A percentile compares a stretch with the other conserved stretches of the same genome.
Conservation (phyloP, 2,888 invertebrate genomes). For the Drosophila fungiperda region DNA sequence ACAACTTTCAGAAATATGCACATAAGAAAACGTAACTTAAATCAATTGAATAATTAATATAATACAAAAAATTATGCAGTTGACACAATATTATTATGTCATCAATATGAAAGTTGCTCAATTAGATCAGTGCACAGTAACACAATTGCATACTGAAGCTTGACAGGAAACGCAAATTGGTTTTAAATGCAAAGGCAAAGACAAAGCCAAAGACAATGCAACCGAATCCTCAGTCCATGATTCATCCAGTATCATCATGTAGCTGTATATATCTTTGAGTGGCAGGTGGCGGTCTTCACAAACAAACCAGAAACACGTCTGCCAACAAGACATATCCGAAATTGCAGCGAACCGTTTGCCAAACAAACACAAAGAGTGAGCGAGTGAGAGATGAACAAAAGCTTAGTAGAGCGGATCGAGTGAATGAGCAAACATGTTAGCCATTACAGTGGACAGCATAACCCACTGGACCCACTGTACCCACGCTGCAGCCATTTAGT, state of each 20-base stretch:
- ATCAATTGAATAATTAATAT: neutral
- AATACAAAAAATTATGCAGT: neutral
- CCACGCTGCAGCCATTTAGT: conserved; percentile 26
- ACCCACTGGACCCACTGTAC: conserved; percentile 22
- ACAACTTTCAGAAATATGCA: neutral
- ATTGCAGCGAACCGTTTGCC: conserved; percentile 60
- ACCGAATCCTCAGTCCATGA: conserved; percentile 44
- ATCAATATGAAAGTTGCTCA: conserved; percentile 13
- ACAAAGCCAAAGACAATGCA: conserved; percentile 27
- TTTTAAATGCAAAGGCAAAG: conserved; percentile 20
- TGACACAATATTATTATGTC: conserved; percentile 1
- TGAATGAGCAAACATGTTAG: conserved; percentile 63
- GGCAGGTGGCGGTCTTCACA: conserved; percentile 54
- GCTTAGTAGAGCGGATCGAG: conserved; percentile 83
- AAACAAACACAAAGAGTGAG: conserved; percentile 41
- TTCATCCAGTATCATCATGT: conserved; percentile 52
- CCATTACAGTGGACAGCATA: conserved; percentile 28
- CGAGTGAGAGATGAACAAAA: conserved; percentile 65
- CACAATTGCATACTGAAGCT: conserved; percentile 72
- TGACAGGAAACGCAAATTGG: conserved; percentile 67
- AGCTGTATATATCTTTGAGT: conserved; percentile 25
- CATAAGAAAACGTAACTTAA: neutral
- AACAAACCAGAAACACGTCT: conserved; percentile 44
- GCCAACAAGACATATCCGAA: conserved; percentile 37
- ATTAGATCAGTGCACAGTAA: conserved; percentile 63